Conservation (phyloP, 2,113 vertebrate genomes). For the Orthonyx spaldingii region DNA sequence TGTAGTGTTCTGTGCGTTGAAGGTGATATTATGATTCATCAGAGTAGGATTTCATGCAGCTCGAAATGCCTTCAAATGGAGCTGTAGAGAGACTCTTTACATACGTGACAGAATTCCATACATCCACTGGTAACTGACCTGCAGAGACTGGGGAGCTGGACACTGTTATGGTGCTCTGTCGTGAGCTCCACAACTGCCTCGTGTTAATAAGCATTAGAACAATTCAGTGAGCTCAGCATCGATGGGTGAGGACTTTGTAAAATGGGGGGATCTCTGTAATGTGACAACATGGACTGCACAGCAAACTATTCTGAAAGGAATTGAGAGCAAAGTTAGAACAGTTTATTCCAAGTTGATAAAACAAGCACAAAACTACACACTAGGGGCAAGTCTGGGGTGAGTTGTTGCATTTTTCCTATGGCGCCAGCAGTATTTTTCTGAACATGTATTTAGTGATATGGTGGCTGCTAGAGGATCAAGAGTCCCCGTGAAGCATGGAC, state of each 20-base stretch:
- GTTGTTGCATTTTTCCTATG: background rate
- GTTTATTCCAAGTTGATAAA: background rate
- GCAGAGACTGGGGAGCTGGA: background rate
- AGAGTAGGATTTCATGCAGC: background rate
- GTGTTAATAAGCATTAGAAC: background rate
- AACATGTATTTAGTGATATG: background rate
- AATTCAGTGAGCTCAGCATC: background rate
- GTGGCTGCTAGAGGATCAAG: background rate
- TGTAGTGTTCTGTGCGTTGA: background rate
- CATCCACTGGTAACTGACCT: background rate
- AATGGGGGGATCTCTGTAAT: background rate
- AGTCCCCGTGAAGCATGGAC: background rate
- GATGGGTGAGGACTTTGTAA: background rate
- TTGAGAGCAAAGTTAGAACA: background rate
- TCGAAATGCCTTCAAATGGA: background rate
- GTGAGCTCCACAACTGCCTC: background rate
- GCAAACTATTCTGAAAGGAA: background rate
- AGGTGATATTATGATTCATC: background rate
- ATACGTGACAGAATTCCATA: background rate
- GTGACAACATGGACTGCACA: background rate
- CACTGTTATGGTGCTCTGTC: rapidly evolving
- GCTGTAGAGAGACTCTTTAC: background rate
- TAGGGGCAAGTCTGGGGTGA: background rate
- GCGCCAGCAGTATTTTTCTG: background rate
- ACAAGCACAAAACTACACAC: background rate